Conservation (phyloP, 2,113 vertebrate species). For the Catharus bicknelli region DNA sequence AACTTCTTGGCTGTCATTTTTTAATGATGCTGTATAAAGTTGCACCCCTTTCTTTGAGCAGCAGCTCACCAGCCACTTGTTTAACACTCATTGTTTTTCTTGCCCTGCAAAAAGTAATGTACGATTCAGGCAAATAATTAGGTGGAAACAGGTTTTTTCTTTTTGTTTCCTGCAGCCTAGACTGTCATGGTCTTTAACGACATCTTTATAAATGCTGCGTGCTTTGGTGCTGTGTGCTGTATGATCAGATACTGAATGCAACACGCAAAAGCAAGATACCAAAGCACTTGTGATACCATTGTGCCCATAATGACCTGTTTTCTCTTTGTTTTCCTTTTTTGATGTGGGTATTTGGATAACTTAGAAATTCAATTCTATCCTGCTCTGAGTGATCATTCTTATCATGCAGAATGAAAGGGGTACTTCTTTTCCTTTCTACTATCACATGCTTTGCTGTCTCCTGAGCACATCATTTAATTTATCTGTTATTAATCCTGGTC, state of each 20-base stretch:
- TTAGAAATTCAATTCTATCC: neutral
- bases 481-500: constrained; percentile 25
- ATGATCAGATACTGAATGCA: neutral
- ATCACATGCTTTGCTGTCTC: neutral
- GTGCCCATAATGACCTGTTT: neutral
- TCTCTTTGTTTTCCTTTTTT: neutral
- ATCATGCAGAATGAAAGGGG: constrained; percentile 12
- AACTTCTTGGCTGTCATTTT: neutral
- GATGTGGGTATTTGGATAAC: neutral
- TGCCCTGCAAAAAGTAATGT: neutral
- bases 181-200: neutral
- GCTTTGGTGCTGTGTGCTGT: neutral
- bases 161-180: neutral
- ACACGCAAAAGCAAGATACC: neutral
- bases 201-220: neutral
- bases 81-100: neutral
- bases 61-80: neutral
- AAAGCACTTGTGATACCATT: neutral
- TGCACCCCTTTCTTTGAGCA: neutral
- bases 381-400: neutral
- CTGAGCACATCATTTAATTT: constrained; percentile 1
- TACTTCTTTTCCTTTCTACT: constrained; percentile 8
- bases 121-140: neutral
- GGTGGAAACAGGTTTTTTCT: neutral
- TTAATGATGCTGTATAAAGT: neutral